phyloP scores from a whole-genome alignment of 2,888 invertebrate genomes.

The Amiota communis region DNA sequence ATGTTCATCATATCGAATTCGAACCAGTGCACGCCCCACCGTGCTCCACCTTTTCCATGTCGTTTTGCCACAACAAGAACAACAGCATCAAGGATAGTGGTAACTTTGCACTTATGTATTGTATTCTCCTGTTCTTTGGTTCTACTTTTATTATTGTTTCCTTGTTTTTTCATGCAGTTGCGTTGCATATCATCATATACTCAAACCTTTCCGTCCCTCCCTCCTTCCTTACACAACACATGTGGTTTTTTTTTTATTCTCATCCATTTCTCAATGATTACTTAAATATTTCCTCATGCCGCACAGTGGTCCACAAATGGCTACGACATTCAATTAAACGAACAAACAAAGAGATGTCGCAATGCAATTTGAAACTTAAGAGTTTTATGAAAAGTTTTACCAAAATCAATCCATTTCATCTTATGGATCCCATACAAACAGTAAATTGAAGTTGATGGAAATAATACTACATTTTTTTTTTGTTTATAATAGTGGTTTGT shows the following conservation, averaged over 20 bases:
- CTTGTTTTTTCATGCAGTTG: not conserved
- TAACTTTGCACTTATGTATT: not conserved
- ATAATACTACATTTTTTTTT: too few species aligned
- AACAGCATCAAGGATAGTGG: not conserved
- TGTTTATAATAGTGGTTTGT: too few species aligned
- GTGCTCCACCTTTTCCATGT: conserved; percentile 23
- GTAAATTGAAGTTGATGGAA: too few species aligned
- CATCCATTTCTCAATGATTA: conserved; percentile 24
- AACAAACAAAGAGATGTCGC: too few species aligned
- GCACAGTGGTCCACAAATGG: too few species aligned
- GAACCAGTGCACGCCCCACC: not conserved
- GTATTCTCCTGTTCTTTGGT: not conserved
- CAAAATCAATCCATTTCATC: too few species aligned
- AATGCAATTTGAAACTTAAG: too few species aligned
- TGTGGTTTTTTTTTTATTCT: conserved; percentile 17
- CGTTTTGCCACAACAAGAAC: not conserved
- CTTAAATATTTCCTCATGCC: conserved; percentile 16
- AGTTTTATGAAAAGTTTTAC: too few species aligned
- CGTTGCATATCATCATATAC: not conserved
- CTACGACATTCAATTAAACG: too few species aligned
- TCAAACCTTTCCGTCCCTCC: too few species aligned
- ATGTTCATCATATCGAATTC: not conserved
- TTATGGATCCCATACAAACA: too few species aligned
- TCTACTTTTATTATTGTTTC: not conserved
- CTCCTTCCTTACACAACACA: not conserved